A percentile compares a stretch with the other conserved stretches of the same genome.
These are phyloP conservation scores for Hedychridium roseum DNA, from an alignment of 2,888 invertebrate species.

Conservation along the genomic window DNA sequence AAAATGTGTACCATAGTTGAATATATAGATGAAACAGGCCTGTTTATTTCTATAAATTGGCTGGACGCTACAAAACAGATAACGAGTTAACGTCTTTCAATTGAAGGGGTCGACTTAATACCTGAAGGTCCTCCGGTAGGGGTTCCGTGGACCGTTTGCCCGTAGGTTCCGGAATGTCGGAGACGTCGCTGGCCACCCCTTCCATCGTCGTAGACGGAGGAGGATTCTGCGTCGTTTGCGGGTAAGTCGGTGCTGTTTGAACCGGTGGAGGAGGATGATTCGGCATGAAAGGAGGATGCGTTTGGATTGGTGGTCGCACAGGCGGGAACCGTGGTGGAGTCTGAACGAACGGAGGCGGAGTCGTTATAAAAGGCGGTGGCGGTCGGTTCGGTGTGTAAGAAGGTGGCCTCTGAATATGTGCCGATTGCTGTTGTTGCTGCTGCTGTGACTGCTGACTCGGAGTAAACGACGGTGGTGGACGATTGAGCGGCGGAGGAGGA, in stretches of 20 bases:
- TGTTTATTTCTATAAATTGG: no score
- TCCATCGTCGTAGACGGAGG: constrained; percentile 36
- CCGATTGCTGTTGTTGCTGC: constrained; percentile 12
- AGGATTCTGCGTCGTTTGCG: constrained; percentile 33
- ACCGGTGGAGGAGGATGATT: constrained; percentile 38
- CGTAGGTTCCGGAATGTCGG: constrained; percentile 63
- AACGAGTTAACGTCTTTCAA: no score
- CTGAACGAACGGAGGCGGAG: constrained; percentile 46
- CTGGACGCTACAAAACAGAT: no score
- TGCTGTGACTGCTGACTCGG: constrained; percentile 24
- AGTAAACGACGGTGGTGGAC: constrained; percentile 44
- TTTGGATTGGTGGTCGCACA: constrained; percentile 37
- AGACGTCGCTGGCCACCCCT: constrained; percentile 46
- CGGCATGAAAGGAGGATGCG: constrained; percentile 33
- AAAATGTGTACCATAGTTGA: constrained; percentile 72
- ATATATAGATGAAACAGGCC: no score
- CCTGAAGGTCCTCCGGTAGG: no score
- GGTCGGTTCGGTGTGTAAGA: constrained; percentile 49
- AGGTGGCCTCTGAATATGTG: constrained; percentile 30
- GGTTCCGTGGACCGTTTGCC: no score
- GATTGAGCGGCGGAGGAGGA: constrained; percentile 36
- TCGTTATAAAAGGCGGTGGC: constrained; percentile 50
- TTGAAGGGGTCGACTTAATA: no score
- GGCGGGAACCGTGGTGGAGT: constrained; percentile 32
- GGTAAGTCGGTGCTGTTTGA: constrained; percentile 19